Conservation (phyloP, 2,797 vertebrate genomes). For the Catamblyrhynchus diadema region DNA sequence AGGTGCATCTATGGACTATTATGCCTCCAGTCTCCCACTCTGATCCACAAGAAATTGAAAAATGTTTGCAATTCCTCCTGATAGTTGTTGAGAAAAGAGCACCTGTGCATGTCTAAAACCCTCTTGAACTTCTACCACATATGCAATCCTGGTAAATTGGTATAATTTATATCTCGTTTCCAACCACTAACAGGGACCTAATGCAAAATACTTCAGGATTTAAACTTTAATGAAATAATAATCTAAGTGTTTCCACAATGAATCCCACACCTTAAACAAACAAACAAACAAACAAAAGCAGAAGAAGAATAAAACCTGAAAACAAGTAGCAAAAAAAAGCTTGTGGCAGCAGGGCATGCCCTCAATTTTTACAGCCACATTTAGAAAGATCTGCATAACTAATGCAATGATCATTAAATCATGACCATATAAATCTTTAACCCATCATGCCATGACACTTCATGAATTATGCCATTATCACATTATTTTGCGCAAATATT, state of each 20-base stretch:
- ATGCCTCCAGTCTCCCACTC: neutral
- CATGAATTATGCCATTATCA: neutral
- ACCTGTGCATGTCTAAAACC: neutral
- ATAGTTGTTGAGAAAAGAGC: neutral
- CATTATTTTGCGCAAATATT: neutral
- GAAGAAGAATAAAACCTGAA: neutral
- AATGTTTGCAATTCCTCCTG: neutral
- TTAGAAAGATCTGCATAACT: conserved; percentile 6
- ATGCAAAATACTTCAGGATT: neutral
- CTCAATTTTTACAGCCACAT: conserved; percentile 39
- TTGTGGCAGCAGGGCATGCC: neutral
- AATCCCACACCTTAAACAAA: neutral
- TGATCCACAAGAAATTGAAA: neutral
- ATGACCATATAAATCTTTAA: neutral
- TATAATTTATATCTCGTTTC: neutral
- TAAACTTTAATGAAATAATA: neutral
- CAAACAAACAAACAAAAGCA: neutral
- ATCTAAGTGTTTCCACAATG: neutral
- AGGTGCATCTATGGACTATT: neutral
- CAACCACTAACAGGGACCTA: neutral
- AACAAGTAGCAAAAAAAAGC: conserved; percentile 38
- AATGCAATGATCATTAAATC: neutral
- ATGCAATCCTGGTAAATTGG: neutral
- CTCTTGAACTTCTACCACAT: neutral
- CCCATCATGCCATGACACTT: neutral